Evolutionary conservation across 2,113 vertebrate genomes (phyloP).

Genomic region (Delphinus delphis): DNA sequence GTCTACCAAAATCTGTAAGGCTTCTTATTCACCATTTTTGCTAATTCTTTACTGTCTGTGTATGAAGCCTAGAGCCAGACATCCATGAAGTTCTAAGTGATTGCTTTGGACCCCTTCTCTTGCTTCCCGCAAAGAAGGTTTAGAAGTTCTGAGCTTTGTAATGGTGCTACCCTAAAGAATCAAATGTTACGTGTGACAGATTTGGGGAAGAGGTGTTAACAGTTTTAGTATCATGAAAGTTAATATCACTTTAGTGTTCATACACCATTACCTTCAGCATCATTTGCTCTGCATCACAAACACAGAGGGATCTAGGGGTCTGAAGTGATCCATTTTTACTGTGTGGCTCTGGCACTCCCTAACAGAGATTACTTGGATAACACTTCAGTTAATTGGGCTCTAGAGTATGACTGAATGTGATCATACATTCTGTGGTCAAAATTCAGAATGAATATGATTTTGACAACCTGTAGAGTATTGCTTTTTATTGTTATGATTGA

Average conservation of each 20-base stretch:
- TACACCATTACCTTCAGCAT: not conserved
- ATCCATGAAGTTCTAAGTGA: not conserved
- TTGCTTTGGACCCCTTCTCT: not conserved
- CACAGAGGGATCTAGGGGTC: not conserved
- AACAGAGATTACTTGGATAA: not conserved
- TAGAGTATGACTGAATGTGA: not conserved
- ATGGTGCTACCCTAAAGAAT: not conserved
- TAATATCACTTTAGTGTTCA: not conserved
- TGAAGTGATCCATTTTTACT: not conserved
- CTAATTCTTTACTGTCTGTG: not conserved
- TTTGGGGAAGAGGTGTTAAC: not conserved
- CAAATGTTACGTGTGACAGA: not conserved
- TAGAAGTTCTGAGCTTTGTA: not conserved
- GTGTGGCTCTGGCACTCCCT: not conserved
- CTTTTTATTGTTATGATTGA: not conserved
- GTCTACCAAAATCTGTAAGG: conserved; percentile 91
- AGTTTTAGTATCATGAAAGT: not conserved
- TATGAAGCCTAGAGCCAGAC: conserved; percentile 2
- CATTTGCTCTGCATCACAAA: not conserved
- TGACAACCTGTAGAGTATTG: not conserved
- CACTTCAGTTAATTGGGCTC: not conserved
- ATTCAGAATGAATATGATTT: not conserved
- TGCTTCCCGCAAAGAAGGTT: not conserved
- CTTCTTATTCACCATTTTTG: not conserved
- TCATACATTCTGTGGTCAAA: not conserved